Base-by-base conservation (phyloP, 2,888 invertebrate genomes). In the Argyra leucocephala region DNA sequence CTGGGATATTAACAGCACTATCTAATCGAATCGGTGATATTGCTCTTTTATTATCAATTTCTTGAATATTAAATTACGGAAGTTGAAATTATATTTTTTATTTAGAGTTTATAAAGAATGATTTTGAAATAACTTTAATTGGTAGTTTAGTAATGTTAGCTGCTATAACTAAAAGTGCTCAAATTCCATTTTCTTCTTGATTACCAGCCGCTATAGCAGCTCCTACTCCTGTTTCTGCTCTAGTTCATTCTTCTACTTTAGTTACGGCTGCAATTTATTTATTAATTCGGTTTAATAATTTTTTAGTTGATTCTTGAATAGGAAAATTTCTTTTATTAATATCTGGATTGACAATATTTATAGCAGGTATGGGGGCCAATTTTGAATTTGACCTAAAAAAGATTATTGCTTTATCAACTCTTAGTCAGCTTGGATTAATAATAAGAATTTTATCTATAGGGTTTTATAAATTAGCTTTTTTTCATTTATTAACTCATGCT, bases 1-100 rank as follows among this genome's bases (percentile, higher is more conserved):
- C 87, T 1, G 88, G 88, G 0, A 88, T 89, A 80, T 81, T 89
- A 74, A 90, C 89, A 21, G 84, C 84, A 72, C 78, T 90, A 75
- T 85, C 84, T 22, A 90, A 90, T 84, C 89, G 89, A 18, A 77
- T 89, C 76, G 88, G 89, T 0, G 37, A 37, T 37, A 12, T 12
- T 6, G 80, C 85, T 71, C 82, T 89, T 78, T 81, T 88, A 74
- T 76, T 87, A 70, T 74, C 81, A 61, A 84, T 86, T 82, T 77
- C 82, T 73, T 83, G 83, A 76, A 82, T 83, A 76, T 73, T 83
- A 76, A 82, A 82, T 81, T 82, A 78, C 80, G n/a, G n/a, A n/a
- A n/a, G n/a, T n/a, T n/a, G 83, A 4, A 36, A n/a, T 59, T 63
- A 10, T 57, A 37, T 57, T 60, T 63, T 22, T 59, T 18, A 62